Evolutionary conservation across 1,140 invertebrate genomes (phyloP).

Genomic region (Pseudomyrmex gracilis): DNA sequence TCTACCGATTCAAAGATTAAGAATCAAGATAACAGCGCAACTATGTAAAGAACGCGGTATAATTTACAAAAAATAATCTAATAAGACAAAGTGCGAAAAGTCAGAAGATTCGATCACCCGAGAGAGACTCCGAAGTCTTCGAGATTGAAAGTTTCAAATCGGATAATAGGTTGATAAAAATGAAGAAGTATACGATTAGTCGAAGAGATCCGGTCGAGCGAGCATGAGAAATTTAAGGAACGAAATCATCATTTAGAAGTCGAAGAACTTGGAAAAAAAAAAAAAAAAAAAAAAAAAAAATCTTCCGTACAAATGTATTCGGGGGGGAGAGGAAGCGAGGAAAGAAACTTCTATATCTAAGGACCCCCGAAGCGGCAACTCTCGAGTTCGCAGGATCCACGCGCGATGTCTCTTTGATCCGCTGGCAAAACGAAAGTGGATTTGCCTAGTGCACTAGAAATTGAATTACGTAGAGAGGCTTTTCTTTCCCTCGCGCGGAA

Average conservation of each 20-base stretch:
- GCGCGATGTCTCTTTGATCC: conserved; percentile 49
- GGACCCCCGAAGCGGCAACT: background rate
- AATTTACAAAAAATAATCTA: background rate
- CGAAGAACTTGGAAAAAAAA: background rate
- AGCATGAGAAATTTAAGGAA: background rate
- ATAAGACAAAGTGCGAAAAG: background rate
- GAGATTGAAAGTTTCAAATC: background rate
- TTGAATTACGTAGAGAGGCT: conserved; percentile 39
- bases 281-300: background rate
- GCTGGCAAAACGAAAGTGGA: conserved; percentile 36
- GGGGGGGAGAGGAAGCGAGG: no score
- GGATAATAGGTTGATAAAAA: background rate
- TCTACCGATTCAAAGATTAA: background rate
- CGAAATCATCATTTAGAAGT: background rate
- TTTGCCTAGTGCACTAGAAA: conserved; percentile 51
- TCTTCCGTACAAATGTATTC: background rate
- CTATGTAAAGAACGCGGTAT: background rate
- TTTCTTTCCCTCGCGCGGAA: conserved; percentile 26
- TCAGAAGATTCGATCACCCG: background rate
- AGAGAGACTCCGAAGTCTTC: no score
- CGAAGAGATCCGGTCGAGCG: background rate
- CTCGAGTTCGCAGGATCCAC: background rate
- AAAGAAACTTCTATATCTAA: background rate
- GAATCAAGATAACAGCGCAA: background rate
- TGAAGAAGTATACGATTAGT: background rate